Evolutionary conservation across 2,888 invertebrate species (phyloP), one percentile per base, ranked within the genome.

Genomic region (Rugalucina vietnamica): DNA sequence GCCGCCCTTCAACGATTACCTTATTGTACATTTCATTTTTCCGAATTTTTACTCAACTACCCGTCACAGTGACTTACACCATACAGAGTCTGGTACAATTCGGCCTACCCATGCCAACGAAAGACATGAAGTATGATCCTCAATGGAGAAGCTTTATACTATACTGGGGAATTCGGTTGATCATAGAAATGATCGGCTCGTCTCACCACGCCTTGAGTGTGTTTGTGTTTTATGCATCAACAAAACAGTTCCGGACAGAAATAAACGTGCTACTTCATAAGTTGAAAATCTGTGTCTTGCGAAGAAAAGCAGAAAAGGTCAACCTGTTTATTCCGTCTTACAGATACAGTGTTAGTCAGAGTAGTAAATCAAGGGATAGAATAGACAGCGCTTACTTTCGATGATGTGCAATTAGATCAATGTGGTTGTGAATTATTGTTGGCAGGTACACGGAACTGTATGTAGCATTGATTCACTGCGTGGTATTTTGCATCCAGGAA

Each of bases 201-300:
- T 93, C 94, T 0, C 93, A 94, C 75, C 93, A 94, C 76, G 94
- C 94, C 0, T 91, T 93, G 72, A 94, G 94, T 87, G 88, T 92
- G n/a, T 91, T 92, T 71, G 90, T 93, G 37, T 92, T 92, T 84
- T 89, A 89, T 37, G 76, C 84, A 24, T 92, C 91, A 12, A 90
- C 92, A 12, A 87, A 87, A 76, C 90, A 91, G 43, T 93, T 92
- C 72, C 74, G 91, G 24, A 82, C 77, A 14, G 89, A 91, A 73
- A 39, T 90, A 24, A 79, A 54, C 8, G 27, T 60, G 32, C 29
- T 76, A 0, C 34, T 37, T 34, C 43, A 49, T 18, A 69, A 39
- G 14, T 10, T 76, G 29, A 72, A 72, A 72, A 39, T 18, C 5
- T 72, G 72, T n/a, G 1, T 72, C 34, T 27, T 72, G 21, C 4